Percentiles rank a stretch among this genome's conserved stretches.
Conservation (phyloP, 2,888 invertebrate species). For the Sclerodermus sp. region DNA sequence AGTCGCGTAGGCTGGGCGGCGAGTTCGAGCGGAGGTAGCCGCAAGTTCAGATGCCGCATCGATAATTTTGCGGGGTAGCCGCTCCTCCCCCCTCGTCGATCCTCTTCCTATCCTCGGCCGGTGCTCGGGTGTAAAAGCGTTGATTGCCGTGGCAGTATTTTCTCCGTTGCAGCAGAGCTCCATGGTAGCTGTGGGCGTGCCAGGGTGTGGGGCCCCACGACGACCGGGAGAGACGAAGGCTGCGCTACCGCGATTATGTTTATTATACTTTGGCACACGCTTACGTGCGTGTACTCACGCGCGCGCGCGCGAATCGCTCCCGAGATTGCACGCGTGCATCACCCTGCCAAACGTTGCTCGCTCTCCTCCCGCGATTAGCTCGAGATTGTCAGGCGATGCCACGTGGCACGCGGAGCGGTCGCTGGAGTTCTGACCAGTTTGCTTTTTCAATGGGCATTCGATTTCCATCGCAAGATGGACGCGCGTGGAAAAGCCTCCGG, state of each 20-base stretch:
- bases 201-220: too few species aligned
- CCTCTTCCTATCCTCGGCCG: constrained; percentile 19
- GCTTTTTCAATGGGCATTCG: too few species aligned
- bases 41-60: constrained; percentile 28
- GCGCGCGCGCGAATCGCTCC: constrained; percentile 14
- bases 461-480: too few species aligned
- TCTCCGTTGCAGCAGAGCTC: constrained; percentile 41
- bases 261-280: constrained; percentile 44
- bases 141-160: constrained; percentile 52
- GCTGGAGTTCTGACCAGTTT: too few species aligned
- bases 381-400: too few species aligned
- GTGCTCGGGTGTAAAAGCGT: constrained; percentile 55
- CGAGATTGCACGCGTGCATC: background rate
- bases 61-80: constrained; percentile 37
- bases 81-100: background rate
- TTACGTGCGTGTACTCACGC: constrained; percentile 31
- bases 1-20: background rate
- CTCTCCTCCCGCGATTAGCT: too few species aligned
- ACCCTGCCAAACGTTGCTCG: background rate
- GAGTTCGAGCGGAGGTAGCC: background rate
- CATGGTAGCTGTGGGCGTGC: constrained; percentile 54
- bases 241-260: constrained; percentile 52
- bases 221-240: constrained; percentile 44
- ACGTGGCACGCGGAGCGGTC: too few species aligned
- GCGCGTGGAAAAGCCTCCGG: too few species aligned